Evolutionary conservation across 2,797 vertebrate species (phyloP), one percentile per base, ranked within the genome.

Genomic region (Xerus rutilus): DNA sequence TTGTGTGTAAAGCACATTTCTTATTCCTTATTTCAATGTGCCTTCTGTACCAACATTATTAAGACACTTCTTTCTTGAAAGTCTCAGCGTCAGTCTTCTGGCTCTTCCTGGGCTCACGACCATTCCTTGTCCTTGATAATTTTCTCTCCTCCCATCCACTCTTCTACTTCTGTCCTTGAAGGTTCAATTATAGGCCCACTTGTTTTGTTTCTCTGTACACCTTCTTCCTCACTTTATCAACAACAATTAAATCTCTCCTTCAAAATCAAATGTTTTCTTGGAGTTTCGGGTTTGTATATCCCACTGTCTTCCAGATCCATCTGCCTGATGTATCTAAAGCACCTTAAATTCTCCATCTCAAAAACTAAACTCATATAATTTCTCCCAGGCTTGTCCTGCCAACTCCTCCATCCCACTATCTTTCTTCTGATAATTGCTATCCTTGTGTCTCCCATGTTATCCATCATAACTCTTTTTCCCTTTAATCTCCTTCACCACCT

Each of bases 21-120:
- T 64, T 62, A 59, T 20, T 39, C 28, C 47, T 30, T 82, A 43
- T 57, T 11, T 49, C 85, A 59, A 49, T 43, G 30, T 4, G 17
- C 32, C 11, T 79, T 52, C n/a, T 30, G 2, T 47, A 43, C 20
- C 28, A 49, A 1, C 15, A 49, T 43, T 57, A 17, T 57, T 69
- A 49, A 96, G 86, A 17, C 14, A 23, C 14, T 69, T 85, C 43
- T 25, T 94, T 87, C 77, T 35, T 4, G 7, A 91, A 91, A 70
- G 18, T 12, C 14, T 57, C 39, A 7, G 32, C 15, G 14, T 52
- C 47, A 57, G 32, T 59, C 74, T 47, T 43, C 21, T 49, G 47
- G 32, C 20, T 70, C 47, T 70, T 67, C n/a, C 76, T 49, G 14
- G 23, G 57, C 5, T 3, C 15, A 1, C 7, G 47, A 18, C 28